A percentile compares a stretch with the other conserved stretches of the same genome.
Evolutionary conservation across 2,888 invertebrate species (phyloP).

Genomic region (Drosophila peninsularis): DNA sequence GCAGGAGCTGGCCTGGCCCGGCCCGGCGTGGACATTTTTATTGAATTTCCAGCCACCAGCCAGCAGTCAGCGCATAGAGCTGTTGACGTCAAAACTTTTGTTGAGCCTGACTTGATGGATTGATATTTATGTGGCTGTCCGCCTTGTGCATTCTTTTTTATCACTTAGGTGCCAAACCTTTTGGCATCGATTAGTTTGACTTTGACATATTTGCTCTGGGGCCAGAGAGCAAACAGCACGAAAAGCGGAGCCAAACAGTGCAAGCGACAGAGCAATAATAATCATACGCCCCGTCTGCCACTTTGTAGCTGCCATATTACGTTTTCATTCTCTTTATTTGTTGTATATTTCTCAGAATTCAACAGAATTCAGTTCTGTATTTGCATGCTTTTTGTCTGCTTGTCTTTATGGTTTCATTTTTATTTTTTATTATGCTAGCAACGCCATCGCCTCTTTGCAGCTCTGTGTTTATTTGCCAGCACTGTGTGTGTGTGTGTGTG

Average conservation of each 20-base stretch:
- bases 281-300: slow-evolving; percentile 20
- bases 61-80: slow-evolving; percentile 16
- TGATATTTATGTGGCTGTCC: slow-evolving; percentile 48
- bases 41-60: slow-evolving; percentile 23
- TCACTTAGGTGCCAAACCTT: slow-evolving; percentile 38
- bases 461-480: slow-evolving; percentile 10
- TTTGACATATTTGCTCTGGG: slow-evolving; percentile 45
- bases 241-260: slow-evolving; percentile 12
- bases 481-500: not conserved
- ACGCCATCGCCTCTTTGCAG: slow-evolving; percentile 6
- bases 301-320: slow-evolving; percentile 26
- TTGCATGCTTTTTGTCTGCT: slow-evolving; percentile 10
- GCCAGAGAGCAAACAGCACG: slow-evolving; percentile 7
- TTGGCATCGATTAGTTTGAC: slow-evolving; percentile 56
- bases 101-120: slow-evolving; percentile 44
- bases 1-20: not conserved
- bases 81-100: slow-evolving; percentile 43
- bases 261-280: slow-evolving; percentile 18
- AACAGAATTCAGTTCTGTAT: slow-evolving; percentile 3
- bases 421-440: slow-evolving; percentile 1
- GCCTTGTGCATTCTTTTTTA: slow-evolving; percentile 2
- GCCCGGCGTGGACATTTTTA: slow-evolving; percentile 12
- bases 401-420: not conserved
- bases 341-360: slow-evolving; percentile 13
- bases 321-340: not conserved